Evolutionary conservation across 2,797 vertebrate species (phyloP), one percentile per base, ranked within the genome.

Genomic region (Enteromius fasciolatus): DNA sequence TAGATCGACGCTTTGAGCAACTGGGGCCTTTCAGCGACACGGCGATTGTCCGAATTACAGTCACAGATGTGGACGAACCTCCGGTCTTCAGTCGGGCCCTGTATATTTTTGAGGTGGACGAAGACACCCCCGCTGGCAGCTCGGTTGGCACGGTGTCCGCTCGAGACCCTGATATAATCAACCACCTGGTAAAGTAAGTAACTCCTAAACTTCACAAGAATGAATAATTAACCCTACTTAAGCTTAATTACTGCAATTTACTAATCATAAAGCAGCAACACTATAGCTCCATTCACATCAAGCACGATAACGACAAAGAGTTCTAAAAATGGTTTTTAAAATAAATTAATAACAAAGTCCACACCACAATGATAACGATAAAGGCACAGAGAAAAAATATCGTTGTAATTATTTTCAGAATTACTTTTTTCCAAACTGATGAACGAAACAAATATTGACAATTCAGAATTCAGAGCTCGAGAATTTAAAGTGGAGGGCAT

Each of bases 61-160:
- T 99, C 17, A 96, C 97, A 91, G 98, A 99, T 10, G 85, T 93
- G 87, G 97, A 99, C 0, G 98, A 99, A 87, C 93, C 98, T 0
- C 98, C 98, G 0, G 86, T 97, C 36, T 99, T 99, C 92, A 94
- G 89, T 82, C 94, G 94, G 85, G 90, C 93, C 41, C 95, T 95
- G 81, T 98, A 98, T 91, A 91, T 99, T 92, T 96, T 99, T 84
- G 97, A 99, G 82, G 97, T 98, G 79, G 97, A 98, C 31, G 98
- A 99, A 92, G 97, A 99, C 85, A 94, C 93, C 2, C 95, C 94
- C 1, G 95, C 96, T 23, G 97, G 97, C 61, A 99, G 94, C 87
- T 95, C 96, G 36, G 95, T 99, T 14, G 97, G 97, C 0, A 94
- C 97, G 31, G 96, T 99, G 75, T 93, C 93, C 17, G 98, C 98